Conservation (phyloP, 2,113 vertebrate genomes). For the Ranitomeya imitator region DNA sequence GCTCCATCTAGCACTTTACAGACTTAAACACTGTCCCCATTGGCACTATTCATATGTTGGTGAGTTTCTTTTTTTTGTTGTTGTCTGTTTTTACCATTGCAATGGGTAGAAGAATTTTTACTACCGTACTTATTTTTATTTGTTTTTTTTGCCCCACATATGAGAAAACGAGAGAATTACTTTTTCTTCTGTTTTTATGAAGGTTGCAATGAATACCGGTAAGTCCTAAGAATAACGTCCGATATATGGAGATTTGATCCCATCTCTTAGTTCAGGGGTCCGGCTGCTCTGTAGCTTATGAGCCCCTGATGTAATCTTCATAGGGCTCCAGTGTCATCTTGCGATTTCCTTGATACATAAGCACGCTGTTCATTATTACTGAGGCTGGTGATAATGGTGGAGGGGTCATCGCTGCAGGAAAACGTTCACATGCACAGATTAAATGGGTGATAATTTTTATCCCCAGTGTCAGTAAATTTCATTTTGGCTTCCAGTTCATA, state of each 20-base stretch:
- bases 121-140: too few species aligned
- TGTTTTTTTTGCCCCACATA: too few species aligned
- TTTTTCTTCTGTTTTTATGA: too few species aligned
- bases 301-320: conserved; percentile 1
- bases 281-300: not conserved
- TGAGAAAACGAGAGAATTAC: too few species aligned
- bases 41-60: too few species aligned
- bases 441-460: not conserved
- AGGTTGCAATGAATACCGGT: not conserved
- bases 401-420: not conserved
- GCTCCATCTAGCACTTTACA: too few species aligned
- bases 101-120: too few species aligned
- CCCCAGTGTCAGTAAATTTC: not conserved
- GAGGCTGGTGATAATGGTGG: not conserved
- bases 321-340: not conserved
- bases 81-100: too few species aligned
- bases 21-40: too few species aligned
- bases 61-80: too few species aligned
- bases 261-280: not conserved
- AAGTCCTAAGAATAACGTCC: not conserved
- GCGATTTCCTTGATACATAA: conserved; percentile 14
- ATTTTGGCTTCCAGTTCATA: not conserved
- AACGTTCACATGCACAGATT: not conserved
- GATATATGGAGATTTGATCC: not conserved
- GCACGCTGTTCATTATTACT: not conserved